These are phyloP conservation scores for Drosophila anomelani DNA, from an alignment of 2,888 invertebrate genomes.

Conservation along the genomic window DNA sequence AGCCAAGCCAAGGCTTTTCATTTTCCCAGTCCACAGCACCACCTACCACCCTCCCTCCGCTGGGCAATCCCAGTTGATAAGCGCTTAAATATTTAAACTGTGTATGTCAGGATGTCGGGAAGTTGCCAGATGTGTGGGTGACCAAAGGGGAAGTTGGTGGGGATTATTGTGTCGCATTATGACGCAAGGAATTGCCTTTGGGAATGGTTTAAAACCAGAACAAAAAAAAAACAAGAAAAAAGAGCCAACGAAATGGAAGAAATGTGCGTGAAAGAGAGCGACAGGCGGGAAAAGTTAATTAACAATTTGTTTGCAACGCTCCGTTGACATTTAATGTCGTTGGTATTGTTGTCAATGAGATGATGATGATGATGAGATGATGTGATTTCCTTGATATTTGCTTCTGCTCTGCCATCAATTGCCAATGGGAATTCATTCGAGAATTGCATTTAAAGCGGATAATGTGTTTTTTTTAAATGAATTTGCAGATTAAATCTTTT, in stretches of 20 bases:
- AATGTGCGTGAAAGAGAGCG: conserved; percentile 3
- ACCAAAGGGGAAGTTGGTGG: conserved; percentile 6
- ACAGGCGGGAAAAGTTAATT: conserved; percentile 41
- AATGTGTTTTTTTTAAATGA: neutral
- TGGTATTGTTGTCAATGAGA: conserved; percentile 34
- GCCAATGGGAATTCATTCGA: conserved; percentile 12
- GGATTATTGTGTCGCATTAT: conserved; percentile 49
- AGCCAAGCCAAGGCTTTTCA: conserved; percentile 18
- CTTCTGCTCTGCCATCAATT: conserved; percentile 4
- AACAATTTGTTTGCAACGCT: conserved; percentile 35
- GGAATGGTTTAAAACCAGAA: conserved; percentile 18
- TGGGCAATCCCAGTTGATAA: conserved; percentile 43
- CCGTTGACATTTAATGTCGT: conserved; percentile 37
- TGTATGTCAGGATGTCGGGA: conserved; percentile 33
- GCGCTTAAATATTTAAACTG: conserved; percentile 56
- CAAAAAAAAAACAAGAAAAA: neutral
- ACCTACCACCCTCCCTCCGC: neutral
- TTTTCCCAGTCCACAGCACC: conserved; percentile 6
- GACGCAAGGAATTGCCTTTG: conserved; percentile 46
- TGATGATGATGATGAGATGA: conserved; percentile 25
- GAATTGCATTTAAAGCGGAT: neutral
- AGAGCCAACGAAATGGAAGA: neutral
- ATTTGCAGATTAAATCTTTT: neutral
- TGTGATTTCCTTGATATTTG: conserved; percentile 38
- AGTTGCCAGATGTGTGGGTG: conserved; percentile 42